These are phyloP conservation scores for Brevimyrus niger DNA, from an alignment of 2,113 vertebrate genomes.

Conservation along the genomic window DNA sequence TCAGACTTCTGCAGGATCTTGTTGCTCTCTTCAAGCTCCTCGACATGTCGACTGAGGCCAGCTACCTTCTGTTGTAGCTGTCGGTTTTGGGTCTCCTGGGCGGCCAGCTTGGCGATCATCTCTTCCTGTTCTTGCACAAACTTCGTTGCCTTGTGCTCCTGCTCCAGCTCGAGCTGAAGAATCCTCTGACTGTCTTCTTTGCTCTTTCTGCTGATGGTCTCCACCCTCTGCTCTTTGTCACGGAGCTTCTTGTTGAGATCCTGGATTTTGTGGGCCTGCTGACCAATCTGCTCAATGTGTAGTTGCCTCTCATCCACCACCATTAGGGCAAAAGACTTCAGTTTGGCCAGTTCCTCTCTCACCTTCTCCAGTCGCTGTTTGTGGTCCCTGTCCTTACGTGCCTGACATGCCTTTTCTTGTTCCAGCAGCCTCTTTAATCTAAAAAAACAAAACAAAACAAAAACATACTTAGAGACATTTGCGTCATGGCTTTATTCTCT, in stretches of 20 bases:
- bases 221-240: conserved; percentile 76
- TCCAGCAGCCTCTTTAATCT: conserved; percentile 90
- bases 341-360: conserved; percentile 79
- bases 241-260: conserved; percentile 77
- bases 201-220: conserved; percentile 50
- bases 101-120: conserved; percentile 72
- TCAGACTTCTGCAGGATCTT: conserved; percentile 75
- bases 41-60: conserved; percentile 64
- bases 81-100: conserved; percentile 76
- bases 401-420: conserved; percentile 88
- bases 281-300: conserved; percentile 82
- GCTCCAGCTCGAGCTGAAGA: conserved; percentile 74
- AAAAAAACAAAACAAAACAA: conserved; percentile 35
- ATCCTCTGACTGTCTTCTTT: conserved; percentile 81
- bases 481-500: not conserved
- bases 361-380: conserved; percentile 74
- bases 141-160: conserved; percentile 67
- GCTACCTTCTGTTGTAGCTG: conserved; percentile 77
- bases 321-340: conserved; percentile 93
- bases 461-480: not conserved
- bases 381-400: conserved; percentile 83
- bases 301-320: conserved; percentile 92
- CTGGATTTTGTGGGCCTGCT: conserved; percentile 82
- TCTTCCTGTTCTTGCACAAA: conserved; percentile 81
- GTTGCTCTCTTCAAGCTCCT: conserved; percentile 86